Evolutionary conservation across 2,888 invertebrate species (phyloP).

Genomic region (Caradrina clavipalpis): DNA sequence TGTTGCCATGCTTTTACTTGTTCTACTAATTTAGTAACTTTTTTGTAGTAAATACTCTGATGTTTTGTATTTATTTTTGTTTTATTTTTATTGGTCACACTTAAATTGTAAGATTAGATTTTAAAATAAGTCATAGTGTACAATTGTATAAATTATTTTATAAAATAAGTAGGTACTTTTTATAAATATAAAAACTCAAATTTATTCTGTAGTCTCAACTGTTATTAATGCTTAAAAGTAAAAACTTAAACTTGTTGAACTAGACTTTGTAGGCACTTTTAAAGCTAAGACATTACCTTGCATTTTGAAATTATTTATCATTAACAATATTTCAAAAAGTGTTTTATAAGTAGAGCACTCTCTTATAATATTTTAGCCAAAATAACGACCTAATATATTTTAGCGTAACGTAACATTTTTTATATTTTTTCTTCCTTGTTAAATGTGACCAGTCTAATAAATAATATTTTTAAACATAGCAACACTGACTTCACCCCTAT

Average conservation of each 20-base stretch:
- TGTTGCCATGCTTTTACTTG: constrained; percentile 77
- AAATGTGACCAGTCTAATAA: constrained; percentile 28
- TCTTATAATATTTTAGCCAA: background rate
- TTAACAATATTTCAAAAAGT: background rate
- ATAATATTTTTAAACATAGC: constrained; percentile 59
- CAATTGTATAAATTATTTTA: background rate
- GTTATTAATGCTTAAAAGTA: background rate
- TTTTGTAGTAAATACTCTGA: constrained; percentile 13
- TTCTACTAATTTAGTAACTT: constrained; percentile 61
- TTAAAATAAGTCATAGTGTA: background rate
- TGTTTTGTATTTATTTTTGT: background rate
- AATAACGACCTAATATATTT: background rate
- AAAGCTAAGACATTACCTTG: background rate
- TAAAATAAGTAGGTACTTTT: background rate
- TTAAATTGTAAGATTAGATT: constrained; percentile 11
- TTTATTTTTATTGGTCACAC: constrained; percentile 29
- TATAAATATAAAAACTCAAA: background rate
- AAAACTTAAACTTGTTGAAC: background rate
- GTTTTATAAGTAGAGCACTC: background rate
- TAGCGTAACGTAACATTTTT: background rate
- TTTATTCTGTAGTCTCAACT: background rate
- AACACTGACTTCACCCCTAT: constrained; percentile 64
- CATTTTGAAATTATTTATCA: background rate
- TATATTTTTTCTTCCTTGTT: constrained; percentile 6
- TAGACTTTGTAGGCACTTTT: constrained; percentile 7